Evolutionary conservation across 2,113 vertebrate genomes (phyloP).

Genomic region (Equus przewalskii): DNA sequence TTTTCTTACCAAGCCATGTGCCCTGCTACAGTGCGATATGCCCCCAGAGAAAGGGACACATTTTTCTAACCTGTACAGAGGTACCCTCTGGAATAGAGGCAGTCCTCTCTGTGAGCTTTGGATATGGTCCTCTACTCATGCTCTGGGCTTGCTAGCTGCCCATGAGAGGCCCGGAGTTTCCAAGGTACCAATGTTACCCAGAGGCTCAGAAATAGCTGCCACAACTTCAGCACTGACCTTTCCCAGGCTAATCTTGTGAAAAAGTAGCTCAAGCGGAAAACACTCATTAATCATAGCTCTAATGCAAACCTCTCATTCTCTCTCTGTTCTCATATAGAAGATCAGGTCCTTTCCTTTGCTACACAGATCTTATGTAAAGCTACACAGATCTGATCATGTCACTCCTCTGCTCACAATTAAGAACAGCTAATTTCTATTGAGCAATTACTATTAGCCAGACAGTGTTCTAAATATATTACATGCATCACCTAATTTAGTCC

Average conservation of each 20-base stretch:
- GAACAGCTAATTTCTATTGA: not conserved
- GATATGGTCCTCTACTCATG: not conserved
- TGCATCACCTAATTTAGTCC: not conserved
- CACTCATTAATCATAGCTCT: not conserved
- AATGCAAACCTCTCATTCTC: not conserved
- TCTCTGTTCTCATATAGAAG: not conserved
- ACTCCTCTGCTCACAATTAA: not conserved
- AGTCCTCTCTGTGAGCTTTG: not conserved
- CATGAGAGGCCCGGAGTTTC: not conserved
- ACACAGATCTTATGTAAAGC: not conserved
- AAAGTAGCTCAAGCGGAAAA: not conserved
- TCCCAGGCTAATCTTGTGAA: not conserved
- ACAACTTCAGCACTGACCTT: not conserved
- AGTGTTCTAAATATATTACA: conserved; percentile 14
- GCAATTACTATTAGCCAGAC: conserved; percentile 12
- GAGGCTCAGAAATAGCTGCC: not conserved
- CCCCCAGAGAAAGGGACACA: not conserved
- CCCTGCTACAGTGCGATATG: not conserved
- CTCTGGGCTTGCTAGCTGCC: not conserved
- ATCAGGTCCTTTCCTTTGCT: not conserved
- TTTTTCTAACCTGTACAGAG: not conserved
- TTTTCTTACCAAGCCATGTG: not conserved
- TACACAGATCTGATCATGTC: not conserved
- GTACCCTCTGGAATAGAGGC: not conserved
- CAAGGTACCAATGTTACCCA: not conserved